Evolutionary conservation across 2,113 vertebrate species (phyloP).

Genomic region (Onychostruthus taczanowskii): DNA sequence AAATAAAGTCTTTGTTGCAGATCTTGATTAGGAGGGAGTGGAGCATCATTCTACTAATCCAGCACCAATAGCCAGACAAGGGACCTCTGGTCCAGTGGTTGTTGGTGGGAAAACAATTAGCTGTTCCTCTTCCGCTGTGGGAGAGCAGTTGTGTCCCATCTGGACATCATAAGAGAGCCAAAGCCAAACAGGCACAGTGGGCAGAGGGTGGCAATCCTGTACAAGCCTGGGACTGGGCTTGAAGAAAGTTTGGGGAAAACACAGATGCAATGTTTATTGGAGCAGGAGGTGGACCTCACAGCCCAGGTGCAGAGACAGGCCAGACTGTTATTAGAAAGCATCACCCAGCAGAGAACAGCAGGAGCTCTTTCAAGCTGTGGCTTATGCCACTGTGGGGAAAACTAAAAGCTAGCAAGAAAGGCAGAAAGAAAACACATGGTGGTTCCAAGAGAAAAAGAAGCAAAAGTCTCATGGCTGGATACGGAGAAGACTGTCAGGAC

Average conservation of each 20-base stretch:
- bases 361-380: neutral
- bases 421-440: neutral
- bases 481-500: neutral
- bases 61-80: neutral
- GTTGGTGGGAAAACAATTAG: neutral
- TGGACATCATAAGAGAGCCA: neutral
- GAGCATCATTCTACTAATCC: neutral
- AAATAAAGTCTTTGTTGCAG: neutral
- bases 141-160: neutral
- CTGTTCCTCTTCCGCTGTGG: neutral
- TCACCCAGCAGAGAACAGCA: neutral
- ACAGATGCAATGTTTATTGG: neutral
- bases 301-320: neutral
- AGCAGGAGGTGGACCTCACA: neutral
- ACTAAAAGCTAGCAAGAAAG: neutral
- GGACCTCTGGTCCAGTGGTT: neutral
- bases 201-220: neutral
- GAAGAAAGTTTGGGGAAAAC: neutral
- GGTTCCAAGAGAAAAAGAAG: neutral
- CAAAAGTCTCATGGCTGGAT: neutral
- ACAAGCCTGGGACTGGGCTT: neutral
- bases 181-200: neutral
- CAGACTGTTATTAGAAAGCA: slow-evolving; percentile 10
- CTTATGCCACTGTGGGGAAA: neutral
- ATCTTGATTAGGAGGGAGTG: neutral